Base-by-base conservation (phyloP, 2,797 vertebrate species). In the Sciurus vulgaris region DNA sequence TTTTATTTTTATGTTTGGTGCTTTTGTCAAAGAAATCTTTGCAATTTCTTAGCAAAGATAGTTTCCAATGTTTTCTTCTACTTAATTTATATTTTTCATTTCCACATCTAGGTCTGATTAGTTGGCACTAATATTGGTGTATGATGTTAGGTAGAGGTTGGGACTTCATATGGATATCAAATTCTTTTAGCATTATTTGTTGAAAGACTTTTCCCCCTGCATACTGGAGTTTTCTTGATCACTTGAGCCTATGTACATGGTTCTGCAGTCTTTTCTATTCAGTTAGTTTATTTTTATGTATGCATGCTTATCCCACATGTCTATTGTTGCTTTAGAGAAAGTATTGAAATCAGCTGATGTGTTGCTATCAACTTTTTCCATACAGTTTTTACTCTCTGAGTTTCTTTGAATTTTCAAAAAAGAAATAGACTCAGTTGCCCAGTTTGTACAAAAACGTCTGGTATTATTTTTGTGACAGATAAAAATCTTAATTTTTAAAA, bases 1-100 rank as follows among this genome's bases (percentile, higher is more conserved):
- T 24, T 92, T 77, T 83, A 41, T 82, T 61, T n/a, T 5, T 15
- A 22, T 56, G n/a, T 4, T n/a, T 74, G 15, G 2, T 35, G 6
- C 38, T 49, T 89, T 86, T 92, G 24, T 82, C 30, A 67, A 84
- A 85, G 26, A 76, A 89, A 69, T 81, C 17, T 74, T 91, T 84
- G 33, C 1, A 74, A 44, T 47, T 79, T 93, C 67, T 56, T 47
- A 76, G 44, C 74, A 77, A 89, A 95, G 13, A 83, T 59, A 33
- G 14, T 28, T 82, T 79, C 30, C 2, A 35, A 3, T 30, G 10
- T 44, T 81, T 89, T 74, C 5, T 11, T 47, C 24, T 76, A 18
- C 15, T 49, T 65, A 67, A 51, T 86, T 63, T 44, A 59, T 14
- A 35, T 12, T 65, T 20, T 82, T 41, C 72, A 17, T 70, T 28